Evolutionary conservation across 2,113 vertebrate genomes (phyloP), one percentile per base, ranked within the genome.

Genomic region (Tupaia tana): DNA sequence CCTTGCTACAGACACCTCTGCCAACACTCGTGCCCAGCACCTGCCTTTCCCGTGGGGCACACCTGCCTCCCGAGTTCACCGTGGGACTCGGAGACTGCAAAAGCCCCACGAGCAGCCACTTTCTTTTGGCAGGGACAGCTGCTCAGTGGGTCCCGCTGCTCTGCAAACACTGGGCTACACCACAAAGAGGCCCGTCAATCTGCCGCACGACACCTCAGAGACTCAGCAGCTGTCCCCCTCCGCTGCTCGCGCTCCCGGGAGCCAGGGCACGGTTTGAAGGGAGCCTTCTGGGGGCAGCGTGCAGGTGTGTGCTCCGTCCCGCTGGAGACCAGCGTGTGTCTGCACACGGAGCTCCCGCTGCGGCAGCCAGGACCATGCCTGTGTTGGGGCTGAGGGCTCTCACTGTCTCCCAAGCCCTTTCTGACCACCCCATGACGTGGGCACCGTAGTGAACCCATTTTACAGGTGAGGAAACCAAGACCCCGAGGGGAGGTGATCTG

Each of bases 51-150:
- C 25, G 10, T 9, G 74, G 52, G 61, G 18, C 3, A 3, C 1
- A 1, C 20, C 78, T 73, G 31, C 69, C 58, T 13, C 19, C 58
- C 3, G 43, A n/a, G 61, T 20, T 77, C 61, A 54, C 27, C 3
- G 3, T 18, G 27, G 69, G n/a, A 18, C 8, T 5, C 13, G 3
- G 27, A 34, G 63, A 27, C 63, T 15, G 2, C 29, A 14, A 63
- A 0, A 9, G 0, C 24, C n/a, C 10, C 14, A 10, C 1, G 13
- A 52, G 10, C 52, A 29, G 66, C 56, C 1, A 1, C 3, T 58
- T 66, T 12, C 16, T 56, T 24, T 66, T 52, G 31, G 43, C 5
- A 7, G 20, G 43, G 63, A 74, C 10, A 61, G 69, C 69, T 27
- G 20, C 75, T 34, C 63, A 5, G 61, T 56, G 18, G 61, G 22